Conservation (phyloP, 2,888 invertebrate genomes). For the Empis stercorea region DNA sequence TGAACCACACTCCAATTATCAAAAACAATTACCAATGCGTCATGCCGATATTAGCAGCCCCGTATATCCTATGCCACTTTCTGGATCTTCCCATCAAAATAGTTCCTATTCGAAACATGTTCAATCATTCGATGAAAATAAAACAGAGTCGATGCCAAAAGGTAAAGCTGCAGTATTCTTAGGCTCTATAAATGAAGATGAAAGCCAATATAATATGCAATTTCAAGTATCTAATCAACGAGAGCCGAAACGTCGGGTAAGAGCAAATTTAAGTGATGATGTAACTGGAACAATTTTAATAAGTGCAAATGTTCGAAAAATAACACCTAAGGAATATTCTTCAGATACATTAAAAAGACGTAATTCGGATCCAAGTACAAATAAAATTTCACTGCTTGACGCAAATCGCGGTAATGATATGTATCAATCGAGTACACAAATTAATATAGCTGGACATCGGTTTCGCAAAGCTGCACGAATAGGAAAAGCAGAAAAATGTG, state of each 20-base stretch:
- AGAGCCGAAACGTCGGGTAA: constrained; percentile 15
- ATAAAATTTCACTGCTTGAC: constrained; percentile 37
- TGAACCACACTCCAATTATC: constrained; percentile 31
- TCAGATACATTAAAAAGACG: constrained; percentile 42
- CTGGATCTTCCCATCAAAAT: constrained; percentile 11
- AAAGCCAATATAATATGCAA: constrained; percentile 11
- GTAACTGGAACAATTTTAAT: constrained; percentile 10
- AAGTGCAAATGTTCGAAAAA: constrained; percentile 5
- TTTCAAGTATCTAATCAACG: constrained; percentile 13
- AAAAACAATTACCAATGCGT: constrained; percentile 13
- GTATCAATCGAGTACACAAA: constrained; percentile 30
- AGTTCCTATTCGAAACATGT: constrained; percentile 16
- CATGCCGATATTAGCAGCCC: background rate
- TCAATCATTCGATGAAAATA: constrained; percentile 11
- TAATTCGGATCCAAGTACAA: constrained; percentile 58
- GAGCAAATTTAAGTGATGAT: constrained; percentile 20
- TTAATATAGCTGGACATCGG: constrained; percentile 61
- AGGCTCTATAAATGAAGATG: constrained; percentile 20
- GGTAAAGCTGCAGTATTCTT: constrained; percentile 21
- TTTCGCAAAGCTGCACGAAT: constrained; percentile 66
- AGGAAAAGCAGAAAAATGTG: constrained; percentile 69
- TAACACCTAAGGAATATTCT: constrained; percentile 9
- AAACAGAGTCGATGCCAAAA: constrained; percentile 11
- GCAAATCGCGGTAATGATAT: constrained; percentile 36
- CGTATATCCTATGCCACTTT: background rate